phyloP scores from a whole-genome alignment of 2,797 vertebrate genomes.

The Rhinichthys osculus region DNA sequence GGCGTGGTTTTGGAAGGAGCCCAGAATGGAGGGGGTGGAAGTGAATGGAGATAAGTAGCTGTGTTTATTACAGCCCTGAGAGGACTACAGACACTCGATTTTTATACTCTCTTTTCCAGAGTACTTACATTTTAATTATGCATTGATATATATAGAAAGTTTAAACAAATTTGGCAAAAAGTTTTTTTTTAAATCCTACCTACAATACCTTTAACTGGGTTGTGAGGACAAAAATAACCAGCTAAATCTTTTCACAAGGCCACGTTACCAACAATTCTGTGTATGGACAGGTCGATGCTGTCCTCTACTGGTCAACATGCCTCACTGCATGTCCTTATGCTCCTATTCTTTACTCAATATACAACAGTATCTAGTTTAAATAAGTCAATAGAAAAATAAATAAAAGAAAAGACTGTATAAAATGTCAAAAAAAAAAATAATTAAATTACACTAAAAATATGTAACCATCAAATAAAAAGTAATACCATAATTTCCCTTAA shows the following conservation, averaged over 20 bases:
- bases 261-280: not conserved
- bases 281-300: not conserved
- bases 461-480: not conserved
- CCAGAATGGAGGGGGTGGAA: too few relatives aligned
- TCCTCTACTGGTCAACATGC: not conserved
- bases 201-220: not conserved
- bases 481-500: not conserved
- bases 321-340: not conserved
- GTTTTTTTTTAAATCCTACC: too few relatives aligned
- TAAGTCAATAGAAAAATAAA: not conserved
- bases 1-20: too few relatives aligned
- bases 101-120: too few relatives aligned
- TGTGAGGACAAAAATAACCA: not conserved
- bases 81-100: too few relatives aligned
- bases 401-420: not conserved
- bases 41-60: too few relatives aligned
- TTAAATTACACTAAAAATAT: too few relatives aligned
- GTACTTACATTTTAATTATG: too few relatives aligned
- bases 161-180: too few relatives aligned
- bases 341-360: not conserved
- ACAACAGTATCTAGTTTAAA: not conserved
- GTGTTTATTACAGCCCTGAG: too few relatives aligned
- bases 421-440: not conserved
- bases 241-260: not conserved
- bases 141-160: too few relatives aligned